These are phyloP conservation scores for Dimorphilus gyrociliatus DNA, from an alignment of 2,888 invertebrate genomes.

Conservation along the genomic window DNA sequence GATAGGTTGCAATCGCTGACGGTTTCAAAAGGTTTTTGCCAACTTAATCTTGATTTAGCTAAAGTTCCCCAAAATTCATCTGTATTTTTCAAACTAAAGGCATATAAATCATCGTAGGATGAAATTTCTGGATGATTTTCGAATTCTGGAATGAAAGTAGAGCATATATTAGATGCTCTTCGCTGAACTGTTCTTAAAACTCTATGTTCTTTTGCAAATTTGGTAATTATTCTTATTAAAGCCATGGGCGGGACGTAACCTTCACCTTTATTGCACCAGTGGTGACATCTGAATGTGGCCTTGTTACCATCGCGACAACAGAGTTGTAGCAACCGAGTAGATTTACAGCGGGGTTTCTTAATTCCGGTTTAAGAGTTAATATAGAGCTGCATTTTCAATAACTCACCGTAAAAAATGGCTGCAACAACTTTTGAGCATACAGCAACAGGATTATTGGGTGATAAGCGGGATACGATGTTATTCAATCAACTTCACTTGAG, in stretches of 20 bases:
- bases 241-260: too few species aligned
- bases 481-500: conserved; percentile 27
- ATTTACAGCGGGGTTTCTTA: too few species aligned
- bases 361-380: too few species aligned
- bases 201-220: too few species aligned
- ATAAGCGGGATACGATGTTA: conserved; percentile 29
- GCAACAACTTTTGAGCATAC: conserved; percentile 16
- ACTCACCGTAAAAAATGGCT: not conserved
- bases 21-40: conserved; percentile 28
- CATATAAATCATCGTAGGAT: conserved; percentile 28
- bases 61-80: conserved; percentile 36
- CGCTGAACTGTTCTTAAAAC: too few species aligned
- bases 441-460: conserved; percentile 28
- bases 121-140: conserved; percentile 13
- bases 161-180: too few species aligned
- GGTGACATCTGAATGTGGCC: too few species aligned
- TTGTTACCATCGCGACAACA: too few species aligned
- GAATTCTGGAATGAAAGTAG: conserved; percentile 23
- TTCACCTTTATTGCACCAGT: too few species aligned
- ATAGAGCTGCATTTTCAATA: too few species aligned
- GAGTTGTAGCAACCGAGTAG: too few species aligned
- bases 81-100: conserved; percentile 26
- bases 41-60: conserved; percentile 27
- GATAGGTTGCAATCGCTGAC: conserved; percentile 28
- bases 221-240: too few species aligned